Evolutionary conservation across 2,888 invertebrate species (phyloP).

Genomic region (Ophioninae sp.): DNA sequence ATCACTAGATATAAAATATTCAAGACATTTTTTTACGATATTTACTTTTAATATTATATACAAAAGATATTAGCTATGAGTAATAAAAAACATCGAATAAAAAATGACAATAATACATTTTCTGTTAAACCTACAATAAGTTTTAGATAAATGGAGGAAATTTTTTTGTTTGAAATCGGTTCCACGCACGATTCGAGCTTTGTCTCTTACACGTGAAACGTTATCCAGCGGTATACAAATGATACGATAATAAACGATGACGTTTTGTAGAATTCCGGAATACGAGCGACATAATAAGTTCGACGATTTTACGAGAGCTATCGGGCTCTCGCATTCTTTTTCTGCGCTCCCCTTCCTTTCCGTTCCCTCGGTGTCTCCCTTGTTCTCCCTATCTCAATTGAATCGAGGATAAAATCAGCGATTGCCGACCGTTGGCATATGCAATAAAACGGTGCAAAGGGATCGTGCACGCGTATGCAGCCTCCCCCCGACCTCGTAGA

Average conservation of each 20-base stretch:
- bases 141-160: not conserved
- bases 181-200: not conserved
- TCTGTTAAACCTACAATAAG: not conserved
- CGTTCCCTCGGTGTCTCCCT: not conserved
- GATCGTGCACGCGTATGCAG: constrained; percentile 20
- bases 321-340: not conserved
- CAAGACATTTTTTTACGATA: not conserved
- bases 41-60: not conserved
- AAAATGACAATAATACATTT: not conserved
- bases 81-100: not conserved
- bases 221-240: constrained; percentile 4
- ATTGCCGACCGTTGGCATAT: not conserved
- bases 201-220: not conserved
- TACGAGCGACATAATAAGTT: constrained; percentile 17
- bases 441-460: constrained; percentile 21
- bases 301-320: constrained; percentile 19
- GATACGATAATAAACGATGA: not conserved
- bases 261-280: constrained; percentile 14
- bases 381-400: constrained; percentile 12
- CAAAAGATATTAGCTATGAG: not conserved
- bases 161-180: not conserved
- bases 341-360: not conserved
- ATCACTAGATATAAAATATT: not conserved
- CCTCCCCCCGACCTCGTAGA: not conserved
- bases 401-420: constrained; percentile 1